Percentiles rank a stretch among this genome's conserved stretches.
Evolutionary conservation across 2,113 vertebrate species (phyloP).

Genomic region (Arenaria interpres): DNA sequence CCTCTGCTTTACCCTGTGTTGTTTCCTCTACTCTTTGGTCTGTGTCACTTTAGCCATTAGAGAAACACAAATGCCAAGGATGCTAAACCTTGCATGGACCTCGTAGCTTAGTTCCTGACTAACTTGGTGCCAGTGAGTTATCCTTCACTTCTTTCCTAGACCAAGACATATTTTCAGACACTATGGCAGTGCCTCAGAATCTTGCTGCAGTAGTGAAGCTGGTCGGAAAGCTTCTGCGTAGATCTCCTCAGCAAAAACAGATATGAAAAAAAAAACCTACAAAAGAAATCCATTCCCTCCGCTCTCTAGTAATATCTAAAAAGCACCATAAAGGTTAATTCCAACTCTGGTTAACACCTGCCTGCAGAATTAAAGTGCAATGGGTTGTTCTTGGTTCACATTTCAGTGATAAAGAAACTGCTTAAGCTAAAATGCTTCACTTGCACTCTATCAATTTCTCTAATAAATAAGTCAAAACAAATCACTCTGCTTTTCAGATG

Average conservation of each 20-base stretch:
- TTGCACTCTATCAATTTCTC: neutral
- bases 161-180: neutral
- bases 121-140: neutral
- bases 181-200: neutral
- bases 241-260: neutral
- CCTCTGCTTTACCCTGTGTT: neutral
- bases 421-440: neutral
- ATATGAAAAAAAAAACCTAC: too few relatives aligned
- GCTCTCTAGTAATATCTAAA: neutral
- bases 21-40: neutral
- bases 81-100: neutral
- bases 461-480: neutral
- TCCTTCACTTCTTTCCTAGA: neutral
- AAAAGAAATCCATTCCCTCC: neutral
- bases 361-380: neutral
- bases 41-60: neutral
- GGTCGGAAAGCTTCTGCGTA: neutral
- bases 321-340: neutral
- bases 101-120: neutral
- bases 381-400: neutral
- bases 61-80: neutral
- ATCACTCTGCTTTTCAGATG: neutral
- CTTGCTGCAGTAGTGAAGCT: neutral
- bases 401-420: neutral
- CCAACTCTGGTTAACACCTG: neutral